phyloP scores from a whole-genome alignment of 2,797 vertebrate genomes.

The Aphelocoma californica region DNA sequence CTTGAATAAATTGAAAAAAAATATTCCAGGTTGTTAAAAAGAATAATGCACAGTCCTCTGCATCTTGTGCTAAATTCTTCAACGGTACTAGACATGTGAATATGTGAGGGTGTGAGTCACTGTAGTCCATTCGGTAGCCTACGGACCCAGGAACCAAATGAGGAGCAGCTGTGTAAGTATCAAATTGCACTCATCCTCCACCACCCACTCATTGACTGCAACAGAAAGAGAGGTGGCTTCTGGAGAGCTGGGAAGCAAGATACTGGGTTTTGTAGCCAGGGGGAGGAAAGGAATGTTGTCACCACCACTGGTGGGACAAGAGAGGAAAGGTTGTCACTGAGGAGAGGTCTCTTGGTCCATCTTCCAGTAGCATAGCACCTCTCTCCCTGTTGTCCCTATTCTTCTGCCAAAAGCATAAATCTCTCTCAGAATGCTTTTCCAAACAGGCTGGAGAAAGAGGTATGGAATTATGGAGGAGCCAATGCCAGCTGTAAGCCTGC shows the following conservation, averaged over 20 bases:
- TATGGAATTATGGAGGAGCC: background rate
- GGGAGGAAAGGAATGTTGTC: background rate
- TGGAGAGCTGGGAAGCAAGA: background rate
- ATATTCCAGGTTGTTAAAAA: conserved; percentile 2
- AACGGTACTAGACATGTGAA: background rate
- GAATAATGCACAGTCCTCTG: background rate
- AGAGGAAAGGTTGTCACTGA: background rate
- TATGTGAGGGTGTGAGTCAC: background rate
- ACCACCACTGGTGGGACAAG: background rate
- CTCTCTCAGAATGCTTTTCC: background rate
- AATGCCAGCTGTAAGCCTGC: background rate
- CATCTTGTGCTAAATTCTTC: background rate
- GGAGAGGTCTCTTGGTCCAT: background rate
- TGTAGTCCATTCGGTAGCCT: background rate
- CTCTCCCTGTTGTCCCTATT: background rate
- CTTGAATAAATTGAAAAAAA: conserved; percentile 54
- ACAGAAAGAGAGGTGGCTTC: background rate
- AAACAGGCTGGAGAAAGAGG: background rate
- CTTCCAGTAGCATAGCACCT: background rate
- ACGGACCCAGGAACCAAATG: background rate
- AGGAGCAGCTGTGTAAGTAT: background rate
- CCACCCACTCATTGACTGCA: background rate
- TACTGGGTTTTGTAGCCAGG: background rate
- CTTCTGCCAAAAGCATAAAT: background rate
- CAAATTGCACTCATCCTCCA: background rate